Conservation (phyloP, 2,113 vertebrate species). For the Lathamus discolor region DNA sequence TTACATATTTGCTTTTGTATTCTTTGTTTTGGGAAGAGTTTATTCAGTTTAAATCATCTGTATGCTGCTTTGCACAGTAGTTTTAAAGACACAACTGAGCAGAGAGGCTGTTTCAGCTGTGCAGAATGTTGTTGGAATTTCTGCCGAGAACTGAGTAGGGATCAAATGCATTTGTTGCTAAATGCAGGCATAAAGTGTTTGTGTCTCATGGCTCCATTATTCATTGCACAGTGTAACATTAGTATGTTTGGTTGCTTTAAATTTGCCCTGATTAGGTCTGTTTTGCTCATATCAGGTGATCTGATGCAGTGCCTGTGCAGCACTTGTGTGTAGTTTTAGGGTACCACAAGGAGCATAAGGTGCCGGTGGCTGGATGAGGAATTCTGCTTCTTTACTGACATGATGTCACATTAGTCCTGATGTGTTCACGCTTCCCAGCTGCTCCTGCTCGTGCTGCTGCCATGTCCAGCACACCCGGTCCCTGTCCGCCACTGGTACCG, state of each 20-base stretch:
- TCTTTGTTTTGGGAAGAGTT: conserved; percentile 58
- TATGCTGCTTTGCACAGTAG: conserved; percentile 49
- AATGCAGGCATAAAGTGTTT: conserved; percentile 29
- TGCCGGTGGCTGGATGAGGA: neutral
- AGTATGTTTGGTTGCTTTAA: conserved; percentile 38
- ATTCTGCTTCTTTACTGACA: neutral
- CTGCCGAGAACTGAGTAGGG: neutral
- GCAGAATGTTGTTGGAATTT: conserved; percentile 27
- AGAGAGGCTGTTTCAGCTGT: conserved; percentile 4
- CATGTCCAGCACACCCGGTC: neutral
- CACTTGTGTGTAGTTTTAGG: conserved; percentile 56
- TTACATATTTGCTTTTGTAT: neutral
- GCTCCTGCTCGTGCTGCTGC: neutral
- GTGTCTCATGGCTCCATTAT: conserved; percentile 53
- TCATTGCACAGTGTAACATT: neutral
- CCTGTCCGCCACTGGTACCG: conserved; percentile 52
- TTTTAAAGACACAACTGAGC: conserved; percentile 44
- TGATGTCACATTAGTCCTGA: neutral
- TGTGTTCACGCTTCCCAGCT: neutral
- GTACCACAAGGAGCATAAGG: neutral
- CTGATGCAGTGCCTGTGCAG: conserved; percentile 53
- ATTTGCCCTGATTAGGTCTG: conserved; percentile 39
- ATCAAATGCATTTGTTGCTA: conserved; percentile 44
- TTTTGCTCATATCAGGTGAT: conserved; percentile 54
- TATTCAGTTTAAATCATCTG: conserved; percentile 45